phyloP scores from a whole-genome alignment of 92 coral and sea anemone species.

The Bergia sp. region DNA sequence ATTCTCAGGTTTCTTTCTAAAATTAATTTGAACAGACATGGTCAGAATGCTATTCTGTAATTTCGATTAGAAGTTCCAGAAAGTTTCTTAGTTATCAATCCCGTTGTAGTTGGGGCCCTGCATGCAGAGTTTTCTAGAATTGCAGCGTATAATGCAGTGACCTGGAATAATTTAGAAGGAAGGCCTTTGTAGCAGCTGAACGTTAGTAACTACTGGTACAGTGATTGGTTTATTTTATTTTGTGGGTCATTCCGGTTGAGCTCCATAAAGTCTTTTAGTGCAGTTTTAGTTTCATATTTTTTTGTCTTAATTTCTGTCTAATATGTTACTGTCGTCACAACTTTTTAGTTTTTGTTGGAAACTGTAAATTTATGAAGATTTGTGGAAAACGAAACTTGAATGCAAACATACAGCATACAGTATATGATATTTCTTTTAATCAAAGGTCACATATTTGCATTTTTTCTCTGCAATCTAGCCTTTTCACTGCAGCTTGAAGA shows the following conservation, averaged over 20 bases:
- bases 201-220: neutral
- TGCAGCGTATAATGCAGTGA: neutral
- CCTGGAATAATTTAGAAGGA: neutral
- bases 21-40: neutral
- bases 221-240: neutral
- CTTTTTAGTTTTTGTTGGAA: too few species aligned
- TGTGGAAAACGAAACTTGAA: too few species aligned
- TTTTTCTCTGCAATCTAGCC: too few species aligned
- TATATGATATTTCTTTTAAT: too few species aligned
- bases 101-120: neutral
- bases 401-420: too few species aligned
- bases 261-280: neutral
- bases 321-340: too few species aligned
- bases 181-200: conserved; percentile 38
- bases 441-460: too few species aligned
- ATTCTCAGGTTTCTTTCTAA: too few species aligned
- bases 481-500: too few species aligned
- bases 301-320: too few species aligned
- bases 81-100: neutral
- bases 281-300: too few species aligned
- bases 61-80: neutral
- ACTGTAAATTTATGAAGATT: too few species aligned
- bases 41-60: neutral
- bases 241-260: neutral
- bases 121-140: neutral